Conservation (phyloP, 1,140 invertebrate genomes). For the Centruroides vittatus region DNA sequence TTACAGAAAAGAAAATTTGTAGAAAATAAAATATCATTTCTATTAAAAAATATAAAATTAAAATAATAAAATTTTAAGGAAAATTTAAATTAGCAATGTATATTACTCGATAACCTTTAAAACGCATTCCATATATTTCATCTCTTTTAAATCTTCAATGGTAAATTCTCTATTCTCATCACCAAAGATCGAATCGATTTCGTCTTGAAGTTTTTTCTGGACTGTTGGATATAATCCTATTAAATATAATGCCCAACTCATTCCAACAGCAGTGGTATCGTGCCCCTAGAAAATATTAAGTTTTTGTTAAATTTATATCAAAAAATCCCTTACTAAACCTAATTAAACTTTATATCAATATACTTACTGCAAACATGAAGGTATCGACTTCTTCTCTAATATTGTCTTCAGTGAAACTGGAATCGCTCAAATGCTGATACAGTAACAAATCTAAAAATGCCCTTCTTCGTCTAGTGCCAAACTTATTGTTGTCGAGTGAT, state of each 20-base stretch:
- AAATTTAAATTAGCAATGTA: too few species aligned
- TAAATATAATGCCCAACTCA: conserved; percentile 26
- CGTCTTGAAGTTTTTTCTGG: conserved; percentile 28
- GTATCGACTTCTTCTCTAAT: conserved; percentile 74
- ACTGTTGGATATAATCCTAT: conserved; percentile 27
- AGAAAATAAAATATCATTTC: too few species aligned
- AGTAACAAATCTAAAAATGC: conserved; percentile 88
- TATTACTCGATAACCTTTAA: conserved; percentile 32
- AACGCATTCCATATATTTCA: conserved; percentile 53
- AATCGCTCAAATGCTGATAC: conserved; percentile 35
- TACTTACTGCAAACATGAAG: conserved; percentile 52
- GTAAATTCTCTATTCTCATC: conserved; percentile 24
- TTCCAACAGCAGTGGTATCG: conserved; percentile 21
- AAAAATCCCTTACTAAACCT: too few species aligned
- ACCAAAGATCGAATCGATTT: conserved; percentile 25
- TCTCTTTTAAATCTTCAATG: conserved; percentile 36
- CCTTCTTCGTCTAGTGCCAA: conserved; percentile 41
- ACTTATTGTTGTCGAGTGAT: conserved; percentile 3
- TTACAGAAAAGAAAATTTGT: too few species aligned
- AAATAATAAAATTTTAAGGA: too few species aligned
- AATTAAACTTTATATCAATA: neutral
- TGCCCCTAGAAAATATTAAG: conserved; percentile 14
- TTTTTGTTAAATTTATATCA: too few species aligned
- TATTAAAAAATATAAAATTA: too few species aligned
- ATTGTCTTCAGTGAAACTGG: conserved; percentile 61